Evolutionary conservation across 2,888 invertebrate genomes (phyloP), one percentile per base, ranked within the genome.

Genomic region (Ochropacha duplaris): DNA sequence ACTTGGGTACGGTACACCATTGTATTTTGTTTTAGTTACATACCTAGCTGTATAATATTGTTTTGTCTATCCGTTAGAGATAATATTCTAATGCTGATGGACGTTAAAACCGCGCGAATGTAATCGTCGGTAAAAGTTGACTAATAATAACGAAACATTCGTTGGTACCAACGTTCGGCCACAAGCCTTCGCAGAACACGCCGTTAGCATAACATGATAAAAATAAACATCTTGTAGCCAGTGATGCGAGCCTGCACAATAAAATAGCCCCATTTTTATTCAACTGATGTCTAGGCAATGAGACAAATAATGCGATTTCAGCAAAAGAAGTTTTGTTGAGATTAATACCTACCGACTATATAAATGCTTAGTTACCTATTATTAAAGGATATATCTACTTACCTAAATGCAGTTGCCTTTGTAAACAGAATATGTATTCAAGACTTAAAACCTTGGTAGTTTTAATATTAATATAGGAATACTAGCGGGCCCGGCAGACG

Each of bases 231-330:
- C 64, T 67, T 60, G 67, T 62, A 68, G 69, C 62, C 59, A 71
- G 62, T 61, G 64, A 67, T 66, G 58, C 66, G 60, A 74, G 71
- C 71, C 87, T 84, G 83, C 87, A 88, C 85, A 87, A 82, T 88
- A 82, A 81, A 70, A 70, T 77, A 80, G 64, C 77, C 72, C 73
- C 60, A 75, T 80, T 87, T 87, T 87, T 86, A 83, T 84, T 82
- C 78, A 83, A 84, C 81, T 72, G 72, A 70, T 73, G 77, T 79
- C 74, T 90, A 90, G 91, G 91, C 91, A 90, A 81, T 69, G 74
- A 74, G 73, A 84, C 90, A 90, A 89, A 84, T 85, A 81, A 81
- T 80, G 71, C 77, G 79, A 79, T 86, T 84, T 81, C 76, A 64
- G 72, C 71, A 71, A 78, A 74, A 61, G 57, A 59, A 56, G 50